phyloP scores from a whole-genome alignment of 2,797 vertebrate species.

The Helicolenus hilgendorfi region DNA sequence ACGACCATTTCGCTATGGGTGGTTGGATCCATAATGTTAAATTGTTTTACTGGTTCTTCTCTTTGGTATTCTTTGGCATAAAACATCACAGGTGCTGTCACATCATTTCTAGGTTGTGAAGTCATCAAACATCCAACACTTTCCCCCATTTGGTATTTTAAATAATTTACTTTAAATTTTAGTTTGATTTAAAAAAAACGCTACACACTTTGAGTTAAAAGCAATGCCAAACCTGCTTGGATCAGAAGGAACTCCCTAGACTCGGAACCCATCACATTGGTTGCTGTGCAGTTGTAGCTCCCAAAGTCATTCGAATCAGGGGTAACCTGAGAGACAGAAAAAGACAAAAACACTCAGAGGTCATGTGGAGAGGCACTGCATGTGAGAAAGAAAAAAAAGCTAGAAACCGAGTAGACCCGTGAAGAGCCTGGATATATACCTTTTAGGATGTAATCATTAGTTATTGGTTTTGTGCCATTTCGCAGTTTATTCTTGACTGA shows the following conservation, averaged over 20 bases:
- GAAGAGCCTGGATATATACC: background rate
- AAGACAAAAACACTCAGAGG: background rate
- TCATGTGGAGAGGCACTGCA: background rate
- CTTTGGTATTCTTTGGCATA: background rate
- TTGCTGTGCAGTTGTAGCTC: slow-evolving; percentile 98
- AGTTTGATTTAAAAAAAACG: background rate
- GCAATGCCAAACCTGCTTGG: slow-evolving; percentile 93
- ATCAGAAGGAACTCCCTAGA: slow-evolving; percentile 97
- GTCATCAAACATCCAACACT: background rate
- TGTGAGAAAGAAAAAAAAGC: background rate
- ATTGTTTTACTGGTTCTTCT: background rate
- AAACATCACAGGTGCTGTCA: background rate
- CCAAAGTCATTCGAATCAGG: slow-evolving; percentile 96
- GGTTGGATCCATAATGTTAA: background rate
- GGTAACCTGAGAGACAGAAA: slow-evolving; percentile 74
- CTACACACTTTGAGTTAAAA: background rate
- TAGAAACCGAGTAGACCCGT: background rate
- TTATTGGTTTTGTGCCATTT: background rate
- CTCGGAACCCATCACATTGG: slow-evolving; percentile 95
- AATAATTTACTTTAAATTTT: background rate
- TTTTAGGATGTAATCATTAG: background rate
- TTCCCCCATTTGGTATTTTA: background rate
- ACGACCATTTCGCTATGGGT: background rate
- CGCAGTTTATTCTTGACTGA: background rate
- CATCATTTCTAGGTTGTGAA: background rate